Evolutionary conservation across 2,113 vertebrate genomes (phyloP).

Genomic region (Rhinichthys klamathensis): DNA sequence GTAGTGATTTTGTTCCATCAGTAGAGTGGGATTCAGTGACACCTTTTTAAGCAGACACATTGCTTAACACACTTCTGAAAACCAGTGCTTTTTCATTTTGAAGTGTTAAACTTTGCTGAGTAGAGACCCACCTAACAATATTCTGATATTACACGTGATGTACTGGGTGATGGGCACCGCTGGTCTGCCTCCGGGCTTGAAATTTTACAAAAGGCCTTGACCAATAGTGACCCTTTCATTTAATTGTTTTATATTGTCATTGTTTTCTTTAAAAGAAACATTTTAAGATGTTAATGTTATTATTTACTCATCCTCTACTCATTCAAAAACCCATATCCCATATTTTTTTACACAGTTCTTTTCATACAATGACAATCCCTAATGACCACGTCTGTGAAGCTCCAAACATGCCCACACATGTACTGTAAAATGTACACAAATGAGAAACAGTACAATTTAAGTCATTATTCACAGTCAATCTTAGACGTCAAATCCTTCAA

Average conservation of each 20-base stretch:
- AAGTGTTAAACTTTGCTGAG: slow-evolving; percentile 1
- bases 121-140: neutral
- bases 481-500: neutral
- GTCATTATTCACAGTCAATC: neutral
- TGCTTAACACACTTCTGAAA: neutral
- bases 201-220: neutral
- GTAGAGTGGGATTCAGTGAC: slow-evolving; percentile 19
- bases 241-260: neutral
- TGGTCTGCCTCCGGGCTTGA: neutral
- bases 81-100: neutral
- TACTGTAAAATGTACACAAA: neutral
- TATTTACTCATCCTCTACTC: neutral
- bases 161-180: neutral
- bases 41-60: neutral
- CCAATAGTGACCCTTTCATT: neutral
- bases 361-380: neutral
- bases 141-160: neutral
- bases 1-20: slow-evolving; percentile 28
- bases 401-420: too few relatives aligned
- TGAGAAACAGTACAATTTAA: neutral
- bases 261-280: neutral
- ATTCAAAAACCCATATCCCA: neutral
- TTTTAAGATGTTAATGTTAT: too few relatives aligned
- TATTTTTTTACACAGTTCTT: neutral
- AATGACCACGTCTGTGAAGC: too few relatives aligned